Percentiles rank a stretch among this genome's conserved stretches.
Conservation (phyloP, 2,888 invertebrate species). For the Drosophila sordidula region DNA sequence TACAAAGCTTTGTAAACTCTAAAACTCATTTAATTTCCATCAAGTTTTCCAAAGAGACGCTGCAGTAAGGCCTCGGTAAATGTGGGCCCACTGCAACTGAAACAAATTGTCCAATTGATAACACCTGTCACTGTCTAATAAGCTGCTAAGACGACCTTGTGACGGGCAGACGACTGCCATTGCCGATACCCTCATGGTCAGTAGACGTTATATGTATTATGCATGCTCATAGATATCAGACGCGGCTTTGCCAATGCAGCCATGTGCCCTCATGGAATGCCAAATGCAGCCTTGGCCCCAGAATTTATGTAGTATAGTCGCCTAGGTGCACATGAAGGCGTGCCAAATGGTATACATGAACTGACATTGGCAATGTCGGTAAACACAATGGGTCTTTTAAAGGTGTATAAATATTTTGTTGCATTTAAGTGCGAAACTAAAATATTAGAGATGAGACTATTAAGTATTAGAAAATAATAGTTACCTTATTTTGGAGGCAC, state of each 20-base stretch:
- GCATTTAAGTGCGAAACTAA: not conserved
- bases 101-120: constrained; percentile 39
- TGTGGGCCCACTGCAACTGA: not conserved
- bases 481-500: no score
- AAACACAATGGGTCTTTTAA: constrained; percentile 1
- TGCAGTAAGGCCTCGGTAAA: not conserved
- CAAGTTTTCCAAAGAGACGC: not conserved
- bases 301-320: constrained; percentile 9
- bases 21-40: constrained; percentile 5
- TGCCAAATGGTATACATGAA: constrained; percentile 58
- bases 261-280: constrained; percentile 72
- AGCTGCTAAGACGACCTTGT: constrained; percentile 36
- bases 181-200: constrained; percentile 42
- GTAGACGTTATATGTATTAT: constrained; percentile 28
- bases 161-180: constrained; percentile 26
- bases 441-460: no score
- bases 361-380: constrained; percentile 51
- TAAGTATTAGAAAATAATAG: not conserved
- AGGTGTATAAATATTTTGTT: not conserved
- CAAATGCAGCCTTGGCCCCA: constrained; percentile 64
- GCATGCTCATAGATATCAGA: constrained; percentile 47
- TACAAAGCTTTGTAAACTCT: not conserved
- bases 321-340: constrained; percentile 40
- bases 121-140: constrained; percentile 22
- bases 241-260: constrained; percentile 38